Percentiles rank a stretch among this genome's conserved stretches.
Conservation (phyloP, 2,113 vertebrate genomes). For the Solea solea region DNA sequence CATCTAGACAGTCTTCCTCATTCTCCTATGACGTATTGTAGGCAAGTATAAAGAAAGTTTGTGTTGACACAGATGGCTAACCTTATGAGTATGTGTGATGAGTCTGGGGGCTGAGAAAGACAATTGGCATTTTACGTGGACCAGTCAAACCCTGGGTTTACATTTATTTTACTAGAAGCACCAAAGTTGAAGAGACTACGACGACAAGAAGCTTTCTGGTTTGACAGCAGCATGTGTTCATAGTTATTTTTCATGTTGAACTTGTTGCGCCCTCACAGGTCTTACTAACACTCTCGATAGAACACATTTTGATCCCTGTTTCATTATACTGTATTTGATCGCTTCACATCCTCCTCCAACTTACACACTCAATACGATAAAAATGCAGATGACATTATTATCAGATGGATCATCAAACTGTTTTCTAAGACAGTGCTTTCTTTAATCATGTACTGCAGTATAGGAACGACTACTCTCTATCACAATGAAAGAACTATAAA, state of each 20-base stretch:
- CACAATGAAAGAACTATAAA: constrained; percentile 47
- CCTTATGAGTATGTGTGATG: constrained; percentile 55
- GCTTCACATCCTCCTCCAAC: constrained; percentile 6
- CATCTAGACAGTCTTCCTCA: constrained; percentile 64
- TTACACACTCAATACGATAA: constrained; percentile 1
- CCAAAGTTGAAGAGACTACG: constrained; percentile 18
- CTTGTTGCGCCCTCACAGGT: neutral
- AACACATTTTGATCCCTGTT: constrained; percentile 10
- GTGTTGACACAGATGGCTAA: constrained; percentile 75
- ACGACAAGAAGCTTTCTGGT: neutral
- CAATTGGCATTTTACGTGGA: constrained; percentile 68
- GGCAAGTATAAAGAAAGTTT: constrained; percentile 81
- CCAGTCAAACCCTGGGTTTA: constrained; percentile 33
- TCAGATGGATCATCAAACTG: constrained; percentile 36
- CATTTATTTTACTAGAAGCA: constrained; percentile 26
- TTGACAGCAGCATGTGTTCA: neutral
- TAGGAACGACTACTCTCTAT: constrained; percentile 30
- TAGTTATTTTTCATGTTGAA: constrained; percentile 17
- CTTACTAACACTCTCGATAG: neutral
- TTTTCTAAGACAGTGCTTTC: constrained; percentile 27
- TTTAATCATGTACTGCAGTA: constrained; percentile 58
- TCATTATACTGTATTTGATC: constrained; percentile 8
- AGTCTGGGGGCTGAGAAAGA: constrained; percentile 62
- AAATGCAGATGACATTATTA: constrained; percentile 10
- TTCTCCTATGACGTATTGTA: constrained; percentile 68